Conservation (phyloP, 2,113 vertebrate species). For the Pelmatolapia mariae region DNA sequence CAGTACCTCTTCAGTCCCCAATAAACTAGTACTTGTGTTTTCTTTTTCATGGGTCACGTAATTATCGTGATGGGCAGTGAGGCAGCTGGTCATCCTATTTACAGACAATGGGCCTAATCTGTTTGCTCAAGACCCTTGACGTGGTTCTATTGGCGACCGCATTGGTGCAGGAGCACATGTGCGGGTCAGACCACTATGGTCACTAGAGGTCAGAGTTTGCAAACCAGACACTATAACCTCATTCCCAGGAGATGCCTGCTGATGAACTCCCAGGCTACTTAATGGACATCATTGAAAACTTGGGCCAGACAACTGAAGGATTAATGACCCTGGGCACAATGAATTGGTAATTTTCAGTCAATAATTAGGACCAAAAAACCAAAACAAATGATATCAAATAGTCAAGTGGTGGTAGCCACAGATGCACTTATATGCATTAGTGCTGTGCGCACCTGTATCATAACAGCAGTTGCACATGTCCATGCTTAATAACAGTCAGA, state of each 20-base stretch:
- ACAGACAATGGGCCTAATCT: constrained; percentile 56
- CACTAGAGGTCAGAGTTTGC: constrained; percentile 49
- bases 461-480: neutral
- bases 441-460: neutral
- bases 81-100: constrained; percentile 52
- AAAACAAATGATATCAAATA: neutral
- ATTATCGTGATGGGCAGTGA: constrained; percentile 17
- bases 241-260: constrained; percentile 56
- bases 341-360: neutral
- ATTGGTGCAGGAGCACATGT: constrained; percentile 39
- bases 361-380: neutral
- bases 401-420: neutral
- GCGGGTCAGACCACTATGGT: constrained; percentile 51
- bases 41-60: constrained; percentile 32
- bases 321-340: neutral
- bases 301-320: constrained; percentile 5
- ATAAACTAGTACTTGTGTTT: neutral
- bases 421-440: neutral
- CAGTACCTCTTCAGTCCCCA: neutral
- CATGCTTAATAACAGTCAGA: neutral
- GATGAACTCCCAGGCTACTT: constrained; percentile 43
- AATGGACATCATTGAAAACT: constrained; percentile 48
- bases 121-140: constrained; percentile 55
- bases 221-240: constrained; percentile 45
- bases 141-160: constrained; percentile 44